These are phyloP conservation scores for Hypothenemus hampei DNA, from an alignment of 1,140 invertebrate species.

Conservation along the genomic window DNA sequence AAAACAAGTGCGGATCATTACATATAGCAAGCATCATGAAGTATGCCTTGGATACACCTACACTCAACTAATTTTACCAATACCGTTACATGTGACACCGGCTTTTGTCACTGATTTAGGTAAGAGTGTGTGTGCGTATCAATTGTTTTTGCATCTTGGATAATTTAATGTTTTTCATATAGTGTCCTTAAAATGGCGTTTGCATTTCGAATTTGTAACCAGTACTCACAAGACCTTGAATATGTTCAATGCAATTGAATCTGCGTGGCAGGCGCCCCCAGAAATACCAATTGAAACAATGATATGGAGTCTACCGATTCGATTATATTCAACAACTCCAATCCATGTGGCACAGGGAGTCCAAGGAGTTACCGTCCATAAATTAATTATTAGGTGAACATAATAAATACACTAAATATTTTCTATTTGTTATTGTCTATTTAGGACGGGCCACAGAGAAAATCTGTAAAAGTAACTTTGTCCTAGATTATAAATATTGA, in stretches of 20 bases:
- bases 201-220: constrained; percentile 97
- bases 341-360: constrained; percentile 62
- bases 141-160: neutral
- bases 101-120: constrained; percentile 83
- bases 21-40: constrained; percentile 84
- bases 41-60: constrained; percentile 83
- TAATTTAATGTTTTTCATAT: constrained; percentile 43
- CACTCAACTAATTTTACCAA: constrained; percentile 85
- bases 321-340: constrained; percentile 85
- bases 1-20: constrained; percentile 49
- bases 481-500: neutral
- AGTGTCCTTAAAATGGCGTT: constrained; percentile 83
- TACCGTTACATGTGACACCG: constrained; percentile 90
- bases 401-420: neutral
- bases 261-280: constrained; percentile 76
- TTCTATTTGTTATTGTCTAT: neutral
- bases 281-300: constrained; percentile 91
- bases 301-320: constrained; percentile 95
- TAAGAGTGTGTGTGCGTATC: constrained; percentile 40
- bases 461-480: neutral
- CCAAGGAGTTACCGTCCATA: constrained; percentile 38
- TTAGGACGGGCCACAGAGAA: no score
- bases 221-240: constrained; percentile 56
- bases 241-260: constrained; percentile 49
- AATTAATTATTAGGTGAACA: constrained; percentile 39